Evolutionary conservation across 2,797 vertebrate species (phyloP).

Genomic region (Allobates femoralis): DNA sequence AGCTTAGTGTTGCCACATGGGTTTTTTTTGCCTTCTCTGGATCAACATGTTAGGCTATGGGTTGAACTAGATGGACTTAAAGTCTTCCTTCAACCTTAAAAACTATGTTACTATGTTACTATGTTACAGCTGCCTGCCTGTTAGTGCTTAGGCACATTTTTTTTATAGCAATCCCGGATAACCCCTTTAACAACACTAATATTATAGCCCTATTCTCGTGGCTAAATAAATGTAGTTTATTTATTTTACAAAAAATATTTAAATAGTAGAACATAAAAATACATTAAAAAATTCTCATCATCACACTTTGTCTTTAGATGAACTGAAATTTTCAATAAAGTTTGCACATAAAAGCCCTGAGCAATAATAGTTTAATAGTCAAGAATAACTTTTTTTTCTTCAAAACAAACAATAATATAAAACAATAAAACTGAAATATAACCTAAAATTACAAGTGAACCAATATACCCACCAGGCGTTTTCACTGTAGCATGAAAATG

Average conservation of each 20-base stretch:
- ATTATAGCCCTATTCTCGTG: not conserved
- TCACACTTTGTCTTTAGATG: slow-evolving; percentile 58
- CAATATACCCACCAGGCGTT: slow-evolving; percentile 76
- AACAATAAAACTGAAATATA: slow-evolving; percentile 80
- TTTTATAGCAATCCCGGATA: too few relatives aligned
- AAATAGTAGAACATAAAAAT: slow-evolving; percentile 1
- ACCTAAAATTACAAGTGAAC: slow-evolving; percentile 75
- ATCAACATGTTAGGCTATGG: too few relatives aligned
- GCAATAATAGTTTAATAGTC: slow-evolving; percentile 78
- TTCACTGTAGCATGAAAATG: slow-evolving; percentile 75
- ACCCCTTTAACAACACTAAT: not conserved
- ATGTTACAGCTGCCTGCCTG: too few relatives aligned
- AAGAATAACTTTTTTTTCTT: slow-evolving; percentile 70
- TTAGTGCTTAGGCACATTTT: too few relatives aligned
- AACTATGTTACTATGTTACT: too few relatives aligned
- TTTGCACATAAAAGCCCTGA: slow-evolving; percentile 72
- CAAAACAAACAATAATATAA: slow-evolving; percentile 78
- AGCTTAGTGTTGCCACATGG: too few relatives aligned
- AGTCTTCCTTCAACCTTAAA: too few relatives aligned
- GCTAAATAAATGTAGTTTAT: slow-evolving; percentile 20
- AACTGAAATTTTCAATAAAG: slow-evolving; percentile 71
- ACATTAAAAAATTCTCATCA: not conserved
- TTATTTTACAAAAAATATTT: slow-evolving; percentile 21
- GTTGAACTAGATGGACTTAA: too few relatives aligned
- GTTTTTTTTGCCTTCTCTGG: too few relatives aligned